A percentile compares a stretch with the other conserved stretches of the same genome.
These are phyloP conservation scores for Cladopsammia gracilis DNA, from an alignment of 64 coral and sea anemone genomes.

Conservation along the genomic window DNA sequence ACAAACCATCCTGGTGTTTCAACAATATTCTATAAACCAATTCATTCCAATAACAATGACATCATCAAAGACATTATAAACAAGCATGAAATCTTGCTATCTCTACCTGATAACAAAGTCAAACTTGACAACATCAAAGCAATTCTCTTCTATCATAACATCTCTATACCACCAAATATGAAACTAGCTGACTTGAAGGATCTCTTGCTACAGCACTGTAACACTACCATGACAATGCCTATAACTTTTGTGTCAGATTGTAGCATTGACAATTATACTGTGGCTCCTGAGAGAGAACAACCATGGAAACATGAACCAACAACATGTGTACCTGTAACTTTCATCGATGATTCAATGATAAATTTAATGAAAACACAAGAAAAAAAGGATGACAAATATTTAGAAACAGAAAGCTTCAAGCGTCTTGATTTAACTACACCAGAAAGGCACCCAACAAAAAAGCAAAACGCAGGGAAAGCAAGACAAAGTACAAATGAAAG, in stretches of 20 bases:
- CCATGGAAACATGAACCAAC: background rate
- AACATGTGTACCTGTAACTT: conserved; percentile 6
- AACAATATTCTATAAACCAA: background rate
- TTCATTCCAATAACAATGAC: background rate
- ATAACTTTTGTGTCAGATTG: conserved; percentile 57
- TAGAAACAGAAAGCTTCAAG: conserved; percentile 14
- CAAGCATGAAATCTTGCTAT: background rate
- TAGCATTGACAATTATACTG: conserved; percentile 2
- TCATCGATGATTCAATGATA: conserved; percentile 9
- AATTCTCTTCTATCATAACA: conserved; percentile 22
- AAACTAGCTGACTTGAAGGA: conserved; percentile 4
- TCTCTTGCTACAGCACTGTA: conserved; percentile 50
- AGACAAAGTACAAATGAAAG: background rate
- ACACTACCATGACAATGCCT: background rate
- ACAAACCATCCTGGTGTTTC: background rate
- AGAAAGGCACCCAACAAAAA: conserved; percentile 46
- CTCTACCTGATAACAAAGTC: background rate
- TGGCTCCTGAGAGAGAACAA: background rate
- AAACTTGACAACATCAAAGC: conserved; percentile 25
- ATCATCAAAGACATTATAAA: conserved; percentile 2
- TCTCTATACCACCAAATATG: conserved; percentile 9
- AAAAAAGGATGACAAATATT: background rate
- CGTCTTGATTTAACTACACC: conserved; percentile 30
- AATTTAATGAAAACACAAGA: background rate
- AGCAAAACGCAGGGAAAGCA: conserved; percentile 2